Evolutionary conservation across 2,888 invertebrate species (phyloP), one percentile per base, ranked within the genome.

Genomic region (Sarcophaga rosellei): DNA sequence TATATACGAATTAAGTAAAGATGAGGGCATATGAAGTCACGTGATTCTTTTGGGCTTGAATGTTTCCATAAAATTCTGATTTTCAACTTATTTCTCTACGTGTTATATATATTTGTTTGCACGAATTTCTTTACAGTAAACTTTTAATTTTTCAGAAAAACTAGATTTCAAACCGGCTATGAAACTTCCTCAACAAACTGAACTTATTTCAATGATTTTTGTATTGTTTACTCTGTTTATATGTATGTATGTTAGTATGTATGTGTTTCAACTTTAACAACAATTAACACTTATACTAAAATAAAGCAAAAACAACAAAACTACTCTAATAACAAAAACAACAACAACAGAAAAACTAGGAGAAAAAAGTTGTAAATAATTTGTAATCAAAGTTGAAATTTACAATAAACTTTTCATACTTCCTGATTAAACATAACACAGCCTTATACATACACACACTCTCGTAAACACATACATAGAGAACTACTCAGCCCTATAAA

Each of bases 321-420:
- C 15, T 12, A 35, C 35, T 35, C 0, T 35, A 35, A 35, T 35
- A 35, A 35, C 21, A 65, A 8, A 21, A n/a, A 63, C 53, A 35
- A 17, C 53, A 35, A 17, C 47, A 6, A 17, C 12, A 20, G 25
- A 5, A 10, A 66, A 17, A 53, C 17, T 15, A 35, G 20, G 5
- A 20, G 10, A 25, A 47, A 74, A 66, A 66, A 77, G 47, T 82
- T 82, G 5, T 23, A 69, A 62, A 69, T 79, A 74, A 74, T 69
- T 74, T 69, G 69, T 45, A 69, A 78, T 74, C 63, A 74, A 83
- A 83, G 78, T 83, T 83, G 66, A 63, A 79, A 44, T 78, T 74
- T 78, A 23, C 73, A 61, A 74, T 45, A 74, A 83, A 83, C 53
- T 78, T 83, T 78, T 74, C 23, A 73, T 74, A 74, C 45, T 83